Base-by-base conservation (phyloP, 2,113 vertebrate species). In the Verasper variegatus region DNA sequence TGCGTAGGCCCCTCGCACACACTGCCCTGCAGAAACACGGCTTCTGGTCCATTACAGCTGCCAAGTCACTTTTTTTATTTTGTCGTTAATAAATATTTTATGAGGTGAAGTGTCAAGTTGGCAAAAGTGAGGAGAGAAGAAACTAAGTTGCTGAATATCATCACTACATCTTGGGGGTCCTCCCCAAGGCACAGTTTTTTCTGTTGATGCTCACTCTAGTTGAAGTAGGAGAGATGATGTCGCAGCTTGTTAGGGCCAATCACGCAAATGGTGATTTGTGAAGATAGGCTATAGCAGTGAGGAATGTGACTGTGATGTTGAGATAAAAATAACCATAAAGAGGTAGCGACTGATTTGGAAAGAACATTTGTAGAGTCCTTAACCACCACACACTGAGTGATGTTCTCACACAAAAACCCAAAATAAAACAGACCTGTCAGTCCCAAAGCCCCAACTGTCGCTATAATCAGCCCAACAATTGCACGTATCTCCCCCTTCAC, bases 101-200 rank as follows among this genome's bases (percentile, higher is more conserved):
- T 81, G 56, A 80, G 80, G 63, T 75, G 52, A 89, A 70, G 67
- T 75, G 81, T 81, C 74, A 74, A 63, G 20, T 69, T 74, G 52
- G 73, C 58, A 76, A 65, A 84, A 70, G 68, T 57, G 24, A 74
- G 66, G 51, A 70, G 21, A 68, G 60, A 6, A 58, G 71, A 80
- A 76, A 54, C 11, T 2, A 72, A 70, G 60, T 47, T 62, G 27
- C 51, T 20, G 23, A 76, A 81, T 77, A 85, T 90, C 69, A 71
- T 68, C 59, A 56, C 35, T 3, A 8, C 24, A 68, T 21, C 67
- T 24, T 14, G 35, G 78, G 13, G 14, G 47, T 47, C 26, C 14
- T 56, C 31, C 69, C n/a, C 3, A 66, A 64, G 81, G 68, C 23
- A 49, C 12, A 47, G 20, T 59, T 73, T 65, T 31, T 42, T 61